Base-by-base conservation (phyloP, 2,113 vertebrate species). In the Ariopsis seemanni region DNA sequence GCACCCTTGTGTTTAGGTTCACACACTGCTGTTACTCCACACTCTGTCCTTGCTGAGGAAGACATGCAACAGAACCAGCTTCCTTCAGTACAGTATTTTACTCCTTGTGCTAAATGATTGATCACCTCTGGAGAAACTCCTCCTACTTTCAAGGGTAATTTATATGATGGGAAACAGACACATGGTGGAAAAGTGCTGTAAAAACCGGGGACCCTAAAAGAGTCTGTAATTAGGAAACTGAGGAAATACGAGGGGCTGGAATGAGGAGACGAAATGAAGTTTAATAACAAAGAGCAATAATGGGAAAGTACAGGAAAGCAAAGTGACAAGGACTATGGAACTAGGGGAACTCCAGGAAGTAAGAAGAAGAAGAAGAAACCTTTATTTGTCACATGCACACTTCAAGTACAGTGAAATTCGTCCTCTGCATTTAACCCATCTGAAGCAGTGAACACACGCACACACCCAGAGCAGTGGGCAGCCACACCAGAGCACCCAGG, bases 341-440 rank as follows among this genome's bases (percentile, higher is more conserved):
- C 12, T n/a, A 77, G 74, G 50, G 74, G 74, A 77, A 77, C 48
- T 77, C 74, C 74, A 77, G 74, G 74, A 77, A 77, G 74, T 77
- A 53, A 42, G 34, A 42, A 42, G 34, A 53, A 42, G 34, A 42
- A 42, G 34, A 42, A 42, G 34, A 42, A 42, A 42, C 2, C 34
- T 42, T 42, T 42, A 42, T 42, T 42, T 42, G 2, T 42, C 34
- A 42, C 34, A 42, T 42, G 34, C 34, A 42, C 34, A 42, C 34
- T 42, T 42, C 34, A 42, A 42, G 34, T 2, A 42, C 34, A 42
- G 34, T 42, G 34, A 42, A 3, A 42, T 42, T 42, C 34, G 3
- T 42, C 34, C 0, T 42, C 34, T 42, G 34, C 34, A 42, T 42
- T 42, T 42, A 42, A 42, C 34, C 34, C 34, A 42, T 42, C 34